Base-by-base conservation (phyloP, 2,113 vertebrate species). In the Tetraodon nigroviridis region DNA sequence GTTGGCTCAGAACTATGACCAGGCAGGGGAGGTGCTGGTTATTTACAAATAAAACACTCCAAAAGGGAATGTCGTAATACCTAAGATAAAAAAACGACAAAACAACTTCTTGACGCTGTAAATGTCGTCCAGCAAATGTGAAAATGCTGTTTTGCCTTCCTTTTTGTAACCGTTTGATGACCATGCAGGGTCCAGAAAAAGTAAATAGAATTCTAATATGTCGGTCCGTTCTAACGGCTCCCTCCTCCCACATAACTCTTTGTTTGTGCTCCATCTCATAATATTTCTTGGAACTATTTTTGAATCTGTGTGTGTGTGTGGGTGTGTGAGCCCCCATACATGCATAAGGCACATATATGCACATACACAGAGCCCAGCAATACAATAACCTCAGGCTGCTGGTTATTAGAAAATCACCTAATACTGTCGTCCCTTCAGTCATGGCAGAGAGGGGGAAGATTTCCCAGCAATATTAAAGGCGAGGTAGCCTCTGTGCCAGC, bases 391-490 rank as follows among this genome's bases (percentile, higher is more conserved):
- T 71, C 78, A 76, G 90, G 89, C 88, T 67, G 74, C 49, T 83
- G 83, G 89, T 93, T 93, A 93, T 93, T 92, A 92, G 92, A 93
- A 93, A 93, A 93, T 92, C 90, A 92, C 73, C 80, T 85, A 84
- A 88, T 86, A 82, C 87, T 80, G 76, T 81, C 75, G 74, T 85
- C 69, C 81, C 76, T 71, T 76, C 85, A 84, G 81, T 78, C 79
- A 71, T 81, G 67, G 78, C 76, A 76, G 76, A 67, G 62, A 74
- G 61, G 48, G 60, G 58, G 70, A 59, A 79, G 75, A 72, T 81
- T 85, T 86, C 67, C 79, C 72, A 55, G 65, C 74, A 73, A 89
- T 89, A 90, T 90, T 90, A 89, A 86, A 89, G 86, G 70, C 84
- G 83, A 73, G 81, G 78, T 77, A 77, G 79, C 84, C 84, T 83